Conservation (phyloP, 2,797 vertebrate genomes). For the Clamator glandarius region DNA sequence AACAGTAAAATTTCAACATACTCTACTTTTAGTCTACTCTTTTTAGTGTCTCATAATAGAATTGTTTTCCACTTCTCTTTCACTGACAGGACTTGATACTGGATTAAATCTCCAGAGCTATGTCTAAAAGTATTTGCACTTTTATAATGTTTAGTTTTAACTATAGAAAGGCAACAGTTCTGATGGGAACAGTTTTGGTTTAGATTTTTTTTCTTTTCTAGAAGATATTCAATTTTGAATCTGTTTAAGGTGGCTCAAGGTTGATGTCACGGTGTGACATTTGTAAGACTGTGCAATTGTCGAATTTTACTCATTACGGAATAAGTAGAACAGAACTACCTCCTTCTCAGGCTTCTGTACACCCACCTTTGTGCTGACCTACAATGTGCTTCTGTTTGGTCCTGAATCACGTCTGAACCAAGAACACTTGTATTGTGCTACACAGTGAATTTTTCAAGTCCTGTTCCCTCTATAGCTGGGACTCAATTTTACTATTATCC, state of each 20-base stretch:
- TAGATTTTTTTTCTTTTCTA: neutral
- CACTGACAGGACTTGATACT: neutral
- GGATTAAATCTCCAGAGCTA: neutral
- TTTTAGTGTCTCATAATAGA: neutral
- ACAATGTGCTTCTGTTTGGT: neutral
- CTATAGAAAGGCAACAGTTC: neutral
- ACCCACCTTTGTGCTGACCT: neutral
- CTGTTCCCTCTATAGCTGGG: neutral
- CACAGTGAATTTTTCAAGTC: constrained; percentile 3
- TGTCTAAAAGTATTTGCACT: neutral
- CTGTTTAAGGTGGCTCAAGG: neutral
- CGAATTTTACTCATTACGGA: neutral
- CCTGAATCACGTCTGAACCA: neutral
- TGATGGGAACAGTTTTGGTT: neutral
- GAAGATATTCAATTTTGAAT: neutral
- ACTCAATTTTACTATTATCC: neutral
- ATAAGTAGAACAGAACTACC: neutral
- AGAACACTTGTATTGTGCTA: constrained; percentile 6
- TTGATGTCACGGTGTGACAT: neutral
- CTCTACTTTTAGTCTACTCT: neutral
- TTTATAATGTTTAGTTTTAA: neutral
- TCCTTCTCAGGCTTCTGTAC: neutral
- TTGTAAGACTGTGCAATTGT: neutral
- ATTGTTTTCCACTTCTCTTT: neutral
- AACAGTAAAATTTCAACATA: neutral